Evolutionary conservation across 2,888 invertebrate species (phyloP).

Genomic region (Thymelicus sylvestris): DNA sequence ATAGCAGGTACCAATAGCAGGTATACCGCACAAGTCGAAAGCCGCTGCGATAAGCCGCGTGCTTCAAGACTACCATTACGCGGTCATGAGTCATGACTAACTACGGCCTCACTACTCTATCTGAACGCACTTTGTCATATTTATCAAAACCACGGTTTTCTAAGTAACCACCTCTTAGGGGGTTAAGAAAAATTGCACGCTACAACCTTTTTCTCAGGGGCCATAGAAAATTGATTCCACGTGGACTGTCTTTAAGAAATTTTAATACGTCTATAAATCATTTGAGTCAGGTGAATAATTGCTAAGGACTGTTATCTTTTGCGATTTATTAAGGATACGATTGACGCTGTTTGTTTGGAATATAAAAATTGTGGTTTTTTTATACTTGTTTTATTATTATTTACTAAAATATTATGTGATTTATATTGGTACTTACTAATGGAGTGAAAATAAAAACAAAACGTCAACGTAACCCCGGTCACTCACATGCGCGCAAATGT

Average conservation of each 20-base stretch:
- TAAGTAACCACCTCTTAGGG: slow-evolving; percentile 63
- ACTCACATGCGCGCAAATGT: no score
- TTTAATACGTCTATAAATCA: slow-evolving; percentile 35
- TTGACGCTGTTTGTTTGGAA: slow-evolving; percentile 6
- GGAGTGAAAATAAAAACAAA: no score
- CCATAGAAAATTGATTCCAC: slow-evolving; percentile 35
- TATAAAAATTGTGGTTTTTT: slow-evolving; percentile 1
- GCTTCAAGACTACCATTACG: slow-evolving; percentile 27
- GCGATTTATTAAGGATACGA: slow-evolving; percentile 34
- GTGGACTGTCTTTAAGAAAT: slow-evolving; percentile 19
- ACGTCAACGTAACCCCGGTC: no score
- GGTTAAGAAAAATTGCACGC: slow-evolving; percentile 58
- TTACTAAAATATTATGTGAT: no score
- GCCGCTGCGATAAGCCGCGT: background rate
- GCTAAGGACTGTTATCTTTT: slow-evolving; percentile 28
- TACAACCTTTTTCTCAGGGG: slow-evolving; percentile 17
- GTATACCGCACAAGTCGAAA: background rate
- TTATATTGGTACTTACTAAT: no score
- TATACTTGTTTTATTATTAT: background rate
- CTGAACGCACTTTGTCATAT: slow-evolving; percentile 65
- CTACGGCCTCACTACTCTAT: slow-evolving; percentile 40
- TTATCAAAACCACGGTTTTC: slow-evolving; percentile 61
- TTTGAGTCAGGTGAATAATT: slow-evolving; percentile 29
- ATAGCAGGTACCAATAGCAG: no score
- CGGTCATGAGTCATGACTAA: slow-evolving; percentile 38